Evolutionary conservation across 2,113 vertebrate genomes (phyloP), one percentile per base, ranked within the genome.

Genomic region (Gymnobelideus leadbeateri): DNA sequence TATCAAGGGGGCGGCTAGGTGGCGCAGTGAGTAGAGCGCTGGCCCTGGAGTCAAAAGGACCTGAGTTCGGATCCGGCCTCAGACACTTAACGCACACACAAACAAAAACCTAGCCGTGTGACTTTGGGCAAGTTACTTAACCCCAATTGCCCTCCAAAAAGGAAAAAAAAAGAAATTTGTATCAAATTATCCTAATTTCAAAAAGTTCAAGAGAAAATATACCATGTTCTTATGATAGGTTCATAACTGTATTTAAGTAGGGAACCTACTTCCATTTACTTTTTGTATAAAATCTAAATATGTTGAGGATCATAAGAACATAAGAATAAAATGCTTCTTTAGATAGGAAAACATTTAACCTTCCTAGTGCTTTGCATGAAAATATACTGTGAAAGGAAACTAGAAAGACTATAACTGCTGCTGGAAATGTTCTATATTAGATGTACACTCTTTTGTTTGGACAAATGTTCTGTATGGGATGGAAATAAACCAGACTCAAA

Each of bases 341-440:
- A 98, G 98, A 95, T 98, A 98, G 97, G 98, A 97, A 98, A 98
- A 92, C 98, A 97, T 98, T 98, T 98, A 98, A 98, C 98, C 98
- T 98, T 99, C 96, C 98, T 98, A 98, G 99, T 99, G 98, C 98
- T 97, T 98, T 98, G 98, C 99, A 99, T 98, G 99, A 98, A 98
- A 98, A 97, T 96, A 98, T 98, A 98, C 98, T 99, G 98, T 99
- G 99, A 99, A 99, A 98, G 98, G 98, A 97, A 98, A 98, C 97
- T 98, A 97, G 97, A 98, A 97, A 97, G 98, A 98, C 97, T 98
- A 97, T 98, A 98, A 98, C 95, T 98, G 95, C 98, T 98, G 98
- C 98, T 98, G 97, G 98, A 98, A 98, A 98, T 99, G 98, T 98
- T 99, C 96, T 98, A 96, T 99, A 97, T 98, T 99, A 98, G 99